Base-by-base conservation (phyloP, 1,140 invertebrate species). In the Trachymyrmex septentrionalis region DNA sequence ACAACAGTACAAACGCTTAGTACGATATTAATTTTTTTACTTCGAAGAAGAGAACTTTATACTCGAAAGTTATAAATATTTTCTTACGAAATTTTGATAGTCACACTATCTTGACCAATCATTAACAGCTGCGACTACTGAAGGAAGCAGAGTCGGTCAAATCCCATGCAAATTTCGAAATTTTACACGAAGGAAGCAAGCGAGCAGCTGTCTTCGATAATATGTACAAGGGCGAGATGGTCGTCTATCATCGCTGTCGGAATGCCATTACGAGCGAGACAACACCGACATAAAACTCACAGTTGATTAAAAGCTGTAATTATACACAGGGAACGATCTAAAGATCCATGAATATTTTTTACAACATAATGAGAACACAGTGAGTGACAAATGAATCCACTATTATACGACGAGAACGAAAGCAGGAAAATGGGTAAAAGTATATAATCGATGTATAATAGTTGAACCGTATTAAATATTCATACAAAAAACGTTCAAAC, bases 191-290 rank as follows among this genome's bases (percentile, higher is more conserved):
- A 16, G 21, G 21, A 71, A 38, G 19, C 4, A 61, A 61, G 55
- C 55, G 19, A 75, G 69, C 38, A 55, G 38, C 55, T 75, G 67
- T 73, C 38, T 73, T 21, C 80, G 78, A 59, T 73, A 73, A 73
- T 73, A 73, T 73, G 19, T 82, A 59, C 67, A 73, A 82, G 69
- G 69, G 59, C 69, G 38, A 75, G 69, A 73, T n/a, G 38, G 19
- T 75, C 80, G 69, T 84, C 55, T 61, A 84, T 84, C 53, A 61
- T n/a, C 24, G 80, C 80, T 84, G 80, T 84, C 55, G 80, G 69
- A 84, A 84, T 84, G 24, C 44, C n/a, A 73, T 84, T 84, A 84
- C 27, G 44, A 24, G 27, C 57, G 55, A 69, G 21, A 82, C 55
- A 61, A 61, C 53, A 44, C 19, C 24, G 66, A 72, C 24, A 72